These are phyloP conservation scores for Pomacea maculata DNA, from an alignment of 1,140 invertebrate species.

Conservation along the genomic window DNA sequence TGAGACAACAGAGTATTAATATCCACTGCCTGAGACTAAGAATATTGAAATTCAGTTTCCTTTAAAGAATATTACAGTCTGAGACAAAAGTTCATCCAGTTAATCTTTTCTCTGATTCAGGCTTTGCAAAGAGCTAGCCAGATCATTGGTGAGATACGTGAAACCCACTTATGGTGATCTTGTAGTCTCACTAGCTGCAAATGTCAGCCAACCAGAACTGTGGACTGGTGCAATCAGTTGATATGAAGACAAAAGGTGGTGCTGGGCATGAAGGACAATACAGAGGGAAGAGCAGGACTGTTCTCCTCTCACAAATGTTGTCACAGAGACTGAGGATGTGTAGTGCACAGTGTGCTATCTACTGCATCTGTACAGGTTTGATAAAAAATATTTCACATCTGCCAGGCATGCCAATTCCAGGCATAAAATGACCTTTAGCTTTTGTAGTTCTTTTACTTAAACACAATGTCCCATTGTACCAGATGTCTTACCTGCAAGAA, in stretches of 20 bases:
- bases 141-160: conserved; percentile 54
- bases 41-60: background rate
- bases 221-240: background rate
- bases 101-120: conserved; percentile 36
- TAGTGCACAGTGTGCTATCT: conserved; percentile 3
- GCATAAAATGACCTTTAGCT: too few species aligned
- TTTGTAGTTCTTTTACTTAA: too few species aligned
- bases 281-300: too few species aligned
- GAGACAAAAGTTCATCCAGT: background rate
- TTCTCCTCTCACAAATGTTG: background rate
- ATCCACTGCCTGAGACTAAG: background rate
- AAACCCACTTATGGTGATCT: conserved; percentile 53
- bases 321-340: conserved; percentile 4
- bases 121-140: conserved; percentile 54
- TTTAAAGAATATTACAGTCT: background rate
- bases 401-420: background rate
- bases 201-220: background rate
- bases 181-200: background rate
- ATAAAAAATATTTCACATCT: conserved; percentile 1
- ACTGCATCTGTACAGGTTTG: background rate
- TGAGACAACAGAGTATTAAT: too few species aligned
- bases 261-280: conserved; percentile 8
- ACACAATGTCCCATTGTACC: too few species aligned
- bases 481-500: too few species aligned
- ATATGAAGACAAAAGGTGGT: background rate